Base-by-base conservation (phyloP, 2,797 vertebrate species). In the Nasua narica region DNA sequence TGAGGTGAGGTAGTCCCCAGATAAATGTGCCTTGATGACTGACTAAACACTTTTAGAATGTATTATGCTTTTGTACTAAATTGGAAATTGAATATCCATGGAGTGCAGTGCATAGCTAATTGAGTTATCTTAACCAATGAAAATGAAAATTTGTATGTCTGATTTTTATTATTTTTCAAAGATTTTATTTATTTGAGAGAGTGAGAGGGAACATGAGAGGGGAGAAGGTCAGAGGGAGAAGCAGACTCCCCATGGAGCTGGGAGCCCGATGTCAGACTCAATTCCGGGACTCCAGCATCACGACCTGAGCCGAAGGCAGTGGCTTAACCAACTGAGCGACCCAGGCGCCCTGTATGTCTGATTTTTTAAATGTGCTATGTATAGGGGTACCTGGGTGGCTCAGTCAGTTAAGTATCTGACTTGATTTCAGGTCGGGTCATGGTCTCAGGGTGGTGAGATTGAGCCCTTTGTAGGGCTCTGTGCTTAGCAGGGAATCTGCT, bases 141-240 rank as follows among this genome's bases (percentile, higher is more conserved):
- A 94, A 93, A 95, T 95, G 56, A 58, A 96, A 77, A 95, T 93
- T 95, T 69, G 21, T 94, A 52, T 90, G 90, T 90, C 56, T 91
- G 29, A 87, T 96, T 92, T 79, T 23, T 43, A 43, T 43, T 43
- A n/a, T 43, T 43, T 43, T 43, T 43, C 8, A 6, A 43, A 43
- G 43, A 43, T 43, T 43, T 43, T 43, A 43, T 43, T 43, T 43
- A 43, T 43, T 43, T 43, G 43, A 43, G 43, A 43, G 40, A 40
- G 40, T 40, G 40, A 40, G 40, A 40, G 40, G 40, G 40, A 40
- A 6, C 40, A 40, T 40, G 40, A 40, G 40, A 40, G 40, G 40
- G 40, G 40, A 40, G 40, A 40, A 40, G 40, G 40, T 40, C 40
- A 40, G 40, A 40, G 40, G 43, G 43, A 8, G 43, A 8, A 43